A percentile compares a stretch with the other conserved stretches of the same genome.
These are phyloP conservation scores for Patiria miniata DNA, from an alignment of 35 echinoderm and acorn worm species.

Conservation along the genomic window DNA sequence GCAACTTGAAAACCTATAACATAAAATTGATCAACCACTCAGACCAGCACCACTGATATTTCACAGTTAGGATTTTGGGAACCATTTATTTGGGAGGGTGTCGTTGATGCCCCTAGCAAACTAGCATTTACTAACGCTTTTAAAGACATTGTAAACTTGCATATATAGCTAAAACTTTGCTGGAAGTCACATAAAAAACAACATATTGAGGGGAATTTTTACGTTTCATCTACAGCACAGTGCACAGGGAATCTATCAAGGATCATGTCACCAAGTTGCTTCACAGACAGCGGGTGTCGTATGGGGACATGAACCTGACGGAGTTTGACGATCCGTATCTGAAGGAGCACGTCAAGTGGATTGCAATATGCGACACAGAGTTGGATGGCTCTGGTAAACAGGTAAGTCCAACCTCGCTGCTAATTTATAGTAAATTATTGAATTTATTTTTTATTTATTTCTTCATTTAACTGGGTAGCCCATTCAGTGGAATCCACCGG, in stretches of 20 bases:
- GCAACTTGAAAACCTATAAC: no score
- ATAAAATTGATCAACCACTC: no score
- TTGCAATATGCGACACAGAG: constrained; percentile 87
- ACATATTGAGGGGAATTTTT: background rate
- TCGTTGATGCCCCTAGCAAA: no score
- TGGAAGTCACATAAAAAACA: background rate
- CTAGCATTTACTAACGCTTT: no score
- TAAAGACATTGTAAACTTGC: no score
- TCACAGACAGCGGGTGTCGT: constrained; percentile 46
- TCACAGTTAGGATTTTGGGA: no score
- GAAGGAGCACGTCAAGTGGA: constrained; percentile 74
- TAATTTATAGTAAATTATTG: background rate
- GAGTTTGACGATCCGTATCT: constrained; percentile 87
- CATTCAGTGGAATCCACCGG: no score
- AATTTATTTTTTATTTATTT: no score
- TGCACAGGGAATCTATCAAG: constrained; percentile 50
- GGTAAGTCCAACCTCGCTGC: constrained; percentile 7
- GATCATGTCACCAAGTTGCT: constrained; percentile 69
- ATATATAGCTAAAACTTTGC: no score
- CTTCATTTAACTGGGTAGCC: no score
- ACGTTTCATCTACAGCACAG: constrained; percentile 53
- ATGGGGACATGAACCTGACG: constrained; percentile 69
- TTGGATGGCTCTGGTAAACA: constrained; percentile 54
- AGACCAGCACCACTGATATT: no score
- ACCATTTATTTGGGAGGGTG: no score